Evolutionary conservation across 2,113 vertebrate genomes (phyloP).

Genomic region (Chlamydotis undulata): DNA sequence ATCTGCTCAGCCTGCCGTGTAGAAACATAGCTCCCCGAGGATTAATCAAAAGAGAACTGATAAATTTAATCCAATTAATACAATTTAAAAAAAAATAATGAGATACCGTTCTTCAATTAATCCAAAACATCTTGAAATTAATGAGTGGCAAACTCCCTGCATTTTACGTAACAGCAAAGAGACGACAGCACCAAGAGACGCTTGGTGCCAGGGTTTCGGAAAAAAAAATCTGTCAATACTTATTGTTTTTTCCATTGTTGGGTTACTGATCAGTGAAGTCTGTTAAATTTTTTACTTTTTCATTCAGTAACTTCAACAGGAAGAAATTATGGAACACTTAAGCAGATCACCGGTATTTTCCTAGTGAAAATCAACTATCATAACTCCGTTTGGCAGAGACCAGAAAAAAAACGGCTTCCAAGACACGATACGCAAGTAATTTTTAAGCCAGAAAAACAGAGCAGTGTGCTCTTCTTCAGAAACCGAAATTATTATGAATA

Average conservation of each 20-base stretch:
- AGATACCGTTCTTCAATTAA: neutral
- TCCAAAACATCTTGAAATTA: neutral
- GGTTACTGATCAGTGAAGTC: neutral
- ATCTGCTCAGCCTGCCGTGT: neutral
- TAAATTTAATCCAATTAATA: neutral
- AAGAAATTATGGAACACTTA: neutral
- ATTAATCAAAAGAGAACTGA: neutral
- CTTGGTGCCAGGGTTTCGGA: neutral
- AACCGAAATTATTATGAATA: neutral
- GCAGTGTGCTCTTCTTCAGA: neutral
- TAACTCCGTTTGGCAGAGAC: neutral
- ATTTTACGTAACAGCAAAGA: neutral
- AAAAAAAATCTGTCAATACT: neutral
- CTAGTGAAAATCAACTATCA: conserved; percentile 5
- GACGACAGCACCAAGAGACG: neutral
- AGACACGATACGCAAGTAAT: conserved; percentile 4
- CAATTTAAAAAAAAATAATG: neutral
- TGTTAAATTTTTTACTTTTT: neutral
- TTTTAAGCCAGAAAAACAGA: conserved; percentile 15
- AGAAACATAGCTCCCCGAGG: neutral
- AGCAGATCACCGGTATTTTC: neutral
- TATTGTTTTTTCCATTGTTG: neutral
- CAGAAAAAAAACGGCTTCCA: conserved; percentile 18
- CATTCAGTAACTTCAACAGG: neutral
- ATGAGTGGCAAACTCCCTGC: neutral